phyloP scores from a whole-genome alignment of 2,888 invertebrate genomes.

The Abrostola triplasia region DNA sequence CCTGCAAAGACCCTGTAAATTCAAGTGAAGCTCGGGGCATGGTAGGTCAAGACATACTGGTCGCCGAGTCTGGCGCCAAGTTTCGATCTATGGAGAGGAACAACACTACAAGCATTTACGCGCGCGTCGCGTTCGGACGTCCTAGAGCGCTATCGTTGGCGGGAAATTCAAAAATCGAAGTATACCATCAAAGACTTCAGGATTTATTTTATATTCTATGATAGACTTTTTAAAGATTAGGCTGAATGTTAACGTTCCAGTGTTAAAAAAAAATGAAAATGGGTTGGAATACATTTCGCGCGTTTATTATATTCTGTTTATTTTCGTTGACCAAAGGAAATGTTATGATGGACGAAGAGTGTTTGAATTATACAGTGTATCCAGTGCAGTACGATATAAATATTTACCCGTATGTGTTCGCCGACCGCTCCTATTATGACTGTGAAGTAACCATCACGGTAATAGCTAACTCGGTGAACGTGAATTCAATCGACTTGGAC shows the following conservation, averaged over 20 bases:
- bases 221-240: neutral
- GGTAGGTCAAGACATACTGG: conserved; percentile 62
- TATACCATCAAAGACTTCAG: conserved; percentile 14
- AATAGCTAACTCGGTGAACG: conserved; percentile 77
- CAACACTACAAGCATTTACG: conserved; percentile 63
- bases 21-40: conserved; percentile 42
- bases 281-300: conserved; percentile 57
- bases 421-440: conserved; percentile 71
- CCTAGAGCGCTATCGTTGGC: conserved; percentile 47
- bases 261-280: conserved; percentile 23
- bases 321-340: conserved; percentile 66
- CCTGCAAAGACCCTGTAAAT: conserved; percentile 10
- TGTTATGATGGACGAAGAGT: conserved; percentile 76
- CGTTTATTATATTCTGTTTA: conserved; percentile 60
- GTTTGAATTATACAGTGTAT: conserved; percentile 83
- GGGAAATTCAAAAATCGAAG: conserved; percentile 45
- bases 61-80: conserved; percentile 62
- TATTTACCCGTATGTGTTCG: conserved; percentile 72
- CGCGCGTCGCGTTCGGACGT: conserved; percentile 73
- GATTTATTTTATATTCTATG: no score
- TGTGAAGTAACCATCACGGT: conserved; percentile 79
- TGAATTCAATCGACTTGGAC: conserved; percentile 75
- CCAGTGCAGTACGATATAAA: conserved; percentile 82
- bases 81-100: conserved; percentile 61
- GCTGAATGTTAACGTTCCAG: conserved; percentile 2